Base-by-base conservation (phyloP, 2,113 vertebrate genomes). In the Rana temporaria region DNA sequence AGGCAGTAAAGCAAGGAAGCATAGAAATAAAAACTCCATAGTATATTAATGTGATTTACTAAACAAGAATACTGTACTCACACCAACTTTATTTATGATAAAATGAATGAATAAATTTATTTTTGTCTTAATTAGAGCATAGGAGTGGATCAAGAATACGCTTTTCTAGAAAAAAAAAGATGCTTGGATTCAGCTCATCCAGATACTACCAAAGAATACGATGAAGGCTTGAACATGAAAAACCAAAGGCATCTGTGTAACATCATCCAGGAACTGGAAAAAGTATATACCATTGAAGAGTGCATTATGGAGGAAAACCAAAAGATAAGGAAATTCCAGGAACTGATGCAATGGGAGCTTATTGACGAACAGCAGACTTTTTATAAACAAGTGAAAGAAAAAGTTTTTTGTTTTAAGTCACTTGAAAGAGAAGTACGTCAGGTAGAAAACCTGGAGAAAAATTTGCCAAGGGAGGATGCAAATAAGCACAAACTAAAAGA, bases 261-360 rank as follows among this genome's bases (percentile, higher is more conserved):
- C n/a, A n/a, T 78, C 17, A 6, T 66, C 2, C 3, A 26, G 11
- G 75, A 78, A 17, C 22, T 78, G 12, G 64, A 55, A 78, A 62
- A 78, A 9, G 18, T 78, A 5, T 19, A 78, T 73, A 38, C n/a
- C 30, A 66, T 62, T 14, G 85, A 85, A 48, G 79, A 72, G 2
- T 86, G 86, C 52, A 93, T 93, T 55, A 22, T 84, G 69, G 87
- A 92, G 79, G 91, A 94, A 86, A 89, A 85, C 42, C 15, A 88
- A 0, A 90, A 91, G 77, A 86, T 93, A 68, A 59, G 80, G 0
- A 56, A 84, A 19, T 76, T 92, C 2, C 52, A 83, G 48, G 79
- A 80, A 12, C 17, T 69, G 15, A 63, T 84, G 11, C 32, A n/a
- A 24, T 70, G 0, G 38, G 19, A 15, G 32, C 48, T n/a, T n/a